phyloP scores from a whole-genome alignment of 2,797 vertebrate species.

The Parotocinclus haroldoi region DNA sequence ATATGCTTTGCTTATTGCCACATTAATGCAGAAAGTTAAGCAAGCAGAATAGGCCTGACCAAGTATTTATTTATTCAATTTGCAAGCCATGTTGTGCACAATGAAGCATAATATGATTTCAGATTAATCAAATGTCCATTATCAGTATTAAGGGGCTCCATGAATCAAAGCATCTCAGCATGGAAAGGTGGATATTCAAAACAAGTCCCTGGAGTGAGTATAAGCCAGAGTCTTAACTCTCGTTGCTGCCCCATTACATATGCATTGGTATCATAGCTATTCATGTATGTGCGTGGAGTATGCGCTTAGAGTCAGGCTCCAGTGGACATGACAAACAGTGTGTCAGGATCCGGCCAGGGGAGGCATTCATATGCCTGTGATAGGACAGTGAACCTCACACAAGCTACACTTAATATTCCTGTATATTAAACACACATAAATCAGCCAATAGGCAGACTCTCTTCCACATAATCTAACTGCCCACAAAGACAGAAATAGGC shows the following conservation, averaged over 20 bases:
- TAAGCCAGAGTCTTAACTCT: conserved; percentile 61
- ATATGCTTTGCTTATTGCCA: too few relatives aligned
- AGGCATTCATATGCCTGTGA: conserved; percentile 71
- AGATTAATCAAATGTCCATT: conserved; percentile 46
- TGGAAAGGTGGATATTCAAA: conserved; percentile 34
- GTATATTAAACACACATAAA: conserved; percentile 82
- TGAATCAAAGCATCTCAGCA: conserved; percentile 44
- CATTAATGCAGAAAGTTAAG: conserved; percentile 11
- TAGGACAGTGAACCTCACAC: conserved; percentile 71
- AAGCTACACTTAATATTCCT: conserved; percentile 74
- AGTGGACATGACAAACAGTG: conserved; percentile 76
- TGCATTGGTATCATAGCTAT: conserved; percentile 83
- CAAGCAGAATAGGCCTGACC: conserved; percentile 8
- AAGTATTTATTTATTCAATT: conserved; percentile 35
- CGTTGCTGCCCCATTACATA: conserved; percentile 74
- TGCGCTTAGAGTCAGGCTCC: conserved; percentile 62
- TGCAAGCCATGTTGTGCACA: conserved; percentile 42
- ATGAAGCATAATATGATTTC: conserved; percentile 46
- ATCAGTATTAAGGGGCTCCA: conserved; percentile 48
- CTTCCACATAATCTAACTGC: conserved; percentile 16
- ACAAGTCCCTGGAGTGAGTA: conserved; percentile 18
- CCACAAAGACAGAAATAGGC: conserved; percentile 13
- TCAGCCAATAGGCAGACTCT: conserved; percentile 66
- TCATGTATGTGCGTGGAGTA: conserved; percentile 74
- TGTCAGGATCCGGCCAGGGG: conserved; percentile 71